These are phyloP conservation scores for Enteromius afrohamiltoni DNA, from an alignment of 2,797 vertebrate species.

Conservation along the genomic window DNA sequence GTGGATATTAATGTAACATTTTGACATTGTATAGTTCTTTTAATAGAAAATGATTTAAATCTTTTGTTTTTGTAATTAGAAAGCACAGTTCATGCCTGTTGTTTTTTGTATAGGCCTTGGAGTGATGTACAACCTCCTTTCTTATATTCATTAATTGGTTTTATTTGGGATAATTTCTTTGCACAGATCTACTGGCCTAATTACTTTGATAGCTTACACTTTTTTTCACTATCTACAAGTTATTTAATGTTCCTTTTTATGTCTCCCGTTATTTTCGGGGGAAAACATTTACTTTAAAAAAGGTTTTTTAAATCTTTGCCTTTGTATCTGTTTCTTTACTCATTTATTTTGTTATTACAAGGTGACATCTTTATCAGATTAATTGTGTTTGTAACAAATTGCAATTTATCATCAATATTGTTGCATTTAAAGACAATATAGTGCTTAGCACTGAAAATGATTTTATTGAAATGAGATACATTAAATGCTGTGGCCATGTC, in stretches of 20 bases:
- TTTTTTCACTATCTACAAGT: constrained; percentile 30
- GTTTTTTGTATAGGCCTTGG: constrained; percentile 2
- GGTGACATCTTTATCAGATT: not conserved
- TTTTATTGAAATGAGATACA: not conserved
- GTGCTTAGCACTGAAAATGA: not conserved
- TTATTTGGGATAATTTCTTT: constrained; percentile 34
- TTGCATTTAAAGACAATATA: constrained; percentile 3
- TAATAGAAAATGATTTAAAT: not conserved
- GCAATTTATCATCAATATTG: not conserved
- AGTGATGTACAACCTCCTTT: not conserved
- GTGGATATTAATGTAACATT: not conserved
- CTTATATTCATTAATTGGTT: constrained; percentile 30
- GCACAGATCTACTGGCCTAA: constrained; percentile 45
- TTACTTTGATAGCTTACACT: constrained; percentile 32
- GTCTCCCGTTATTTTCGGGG: constrained; percentile 2
- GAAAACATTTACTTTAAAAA: not conserved
- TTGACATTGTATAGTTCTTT: no score
- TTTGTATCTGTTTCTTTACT: not conserved
- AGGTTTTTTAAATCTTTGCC: not conserved
- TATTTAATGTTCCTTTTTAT: constrained; percentile 37
- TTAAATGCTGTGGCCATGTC: not conserved
- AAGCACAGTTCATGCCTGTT: not conserved
- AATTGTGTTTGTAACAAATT: not conserved
- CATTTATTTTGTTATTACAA: constrained; percentile 4
- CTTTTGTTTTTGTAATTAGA: not conserved